Conservation (phyloP, 2,888 invertebrate genomes). For the Drosophila stalkeri region DNA sequence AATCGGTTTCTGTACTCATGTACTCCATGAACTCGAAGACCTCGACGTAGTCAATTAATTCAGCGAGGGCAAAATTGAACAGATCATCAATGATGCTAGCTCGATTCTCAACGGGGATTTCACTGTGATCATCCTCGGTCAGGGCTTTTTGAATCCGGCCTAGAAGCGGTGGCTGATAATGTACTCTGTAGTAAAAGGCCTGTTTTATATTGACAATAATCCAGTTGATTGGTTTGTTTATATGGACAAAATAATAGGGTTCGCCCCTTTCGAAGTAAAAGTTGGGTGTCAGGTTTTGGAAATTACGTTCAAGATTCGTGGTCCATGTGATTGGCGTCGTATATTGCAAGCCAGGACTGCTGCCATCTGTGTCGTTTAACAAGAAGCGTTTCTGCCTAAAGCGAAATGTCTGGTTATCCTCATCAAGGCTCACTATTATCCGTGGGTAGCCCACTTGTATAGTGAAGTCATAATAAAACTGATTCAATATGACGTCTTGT, state of each 20-base stretch:
- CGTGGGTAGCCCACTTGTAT: slow-evolving; percentile 1
- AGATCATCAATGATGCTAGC: slow-evolving; percentile 1
- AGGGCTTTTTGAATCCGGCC: background rate
- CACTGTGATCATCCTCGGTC: background rate
- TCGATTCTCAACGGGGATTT: slow-evolving; percentile 1
- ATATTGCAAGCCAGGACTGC: background rate
- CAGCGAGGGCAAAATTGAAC: slow-evolving; percentile 1
- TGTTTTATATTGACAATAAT: background rate
- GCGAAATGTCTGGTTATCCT: background rate
- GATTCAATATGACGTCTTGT: background rate
- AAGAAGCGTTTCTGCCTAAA: background rate
- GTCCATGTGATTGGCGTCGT: slow-evolving; percentile 5
- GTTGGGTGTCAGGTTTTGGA: slow-evolving; percentile 1
- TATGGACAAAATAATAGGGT: background rate
- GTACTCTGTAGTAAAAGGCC: slow-evolving; percentile 2
- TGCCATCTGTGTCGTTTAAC: background rate
- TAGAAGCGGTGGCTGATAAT: background rate
- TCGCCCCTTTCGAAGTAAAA: background rate
- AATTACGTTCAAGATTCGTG: background rate
- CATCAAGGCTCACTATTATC: background rate
- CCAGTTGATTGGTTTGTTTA: background rate
- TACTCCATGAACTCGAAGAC: slow-evolving; percentile 9
- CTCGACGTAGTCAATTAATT: slow-evolving; percentile 3
- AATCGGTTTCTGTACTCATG: slow-evolving; percentile 73
- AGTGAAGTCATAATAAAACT: background rate